Evolutionary conservation across 2,888 invertebrate species (phyloP).

Genomic region (Drosophila tanythrix): DNA sequence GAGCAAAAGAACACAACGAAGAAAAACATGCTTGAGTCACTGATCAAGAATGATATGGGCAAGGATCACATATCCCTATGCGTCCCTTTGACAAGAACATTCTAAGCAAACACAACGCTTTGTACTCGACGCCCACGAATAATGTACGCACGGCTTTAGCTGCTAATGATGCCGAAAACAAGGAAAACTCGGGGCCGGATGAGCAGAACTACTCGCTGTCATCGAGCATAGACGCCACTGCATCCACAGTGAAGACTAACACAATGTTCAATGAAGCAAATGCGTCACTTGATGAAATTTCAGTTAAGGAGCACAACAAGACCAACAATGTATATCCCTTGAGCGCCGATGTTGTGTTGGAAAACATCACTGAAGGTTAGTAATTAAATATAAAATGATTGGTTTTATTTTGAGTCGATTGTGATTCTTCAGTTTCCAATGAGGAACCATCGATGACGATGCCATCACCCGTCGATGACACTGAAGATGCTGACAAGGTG

Average conservation of each 20-base stretch:
- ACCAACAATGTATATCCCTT: slow-evolving; percentile 58
- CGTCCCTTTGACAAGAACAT: slow-evolving; percentile 74
- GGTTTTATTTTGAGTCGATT: background rate
- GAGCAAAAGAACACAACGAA: slow-evolving; percentile 50
- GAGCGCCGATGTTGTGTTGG: slow-evolving; percentile 60
- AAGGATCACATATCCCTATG: slow-evolving; percentile 58
- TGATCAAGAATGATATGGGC: slow-evolving; percentile 28
- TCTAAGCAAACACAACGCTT: slow-evolving; percentile 72
- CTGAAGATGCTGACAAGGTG: slow-evolving; percentile 38
- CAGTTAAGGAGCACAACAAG: slow-evolving; percentile 39
- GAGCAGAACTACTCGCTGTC: slow-evolving; percentile 57
- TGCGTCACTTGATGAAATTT: slow-evolving; percentile 50
- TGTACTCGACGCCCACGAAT: slow-evolving; percentile 81
- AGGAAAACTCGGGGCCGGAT: slow-evolving; percentile 73
- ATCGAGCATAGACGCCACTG: slow-evolving; percentile 60
- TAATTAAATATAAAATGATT: background rate
- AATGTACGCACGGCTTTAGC: slow-evolving; percentile 8
- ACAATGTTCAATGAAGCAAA: slow-evolving; percentile 44
- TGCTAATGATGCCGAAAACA: slow-evolving; percentile 47
- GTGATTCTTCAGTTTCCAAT: slow-evolving; percentile 54
- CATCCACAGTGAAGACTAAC: slow-evolving; percentile 66
- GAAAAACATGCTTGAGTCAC: slow-evolving; percentile 28
- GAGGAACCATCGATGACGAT: slow-evolving; percentile 41
- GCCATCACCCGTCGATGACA: slow-evolving; percentile 12
- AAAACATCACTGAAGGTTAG: slow-evolving; percentile 68